Percentiles rank a stretch among this genome's conserved stretches.
phyloP scores from a whole-genome alignment of 2,888 invertebrate genomes.

The Monoplex corrugatus region DNA sequence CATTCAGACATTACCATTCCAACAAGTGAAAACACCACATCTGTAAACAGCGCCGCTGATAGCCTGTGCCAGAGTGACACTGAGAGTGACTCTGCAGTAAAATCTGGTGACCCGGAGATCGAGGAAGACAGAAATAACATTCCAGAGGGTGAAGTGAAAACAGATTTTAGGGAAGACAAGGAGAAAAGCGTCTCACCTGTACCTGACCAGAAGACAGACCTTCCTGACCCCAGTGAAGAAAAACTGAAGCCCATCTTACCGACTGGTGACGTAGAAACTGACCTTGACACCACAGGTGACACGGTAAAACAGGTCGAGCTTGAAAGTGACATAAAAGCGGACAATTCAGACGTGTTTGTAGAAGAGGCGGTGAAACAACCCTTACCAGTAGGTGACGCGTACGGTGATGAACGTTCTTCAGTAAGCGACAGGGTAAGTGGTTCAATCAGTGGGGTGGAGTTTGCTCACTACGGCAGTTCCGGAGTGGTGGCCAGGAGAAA shows the following conservation, averaged over 20 bases:
- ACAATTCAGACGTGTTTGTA: not conserved
- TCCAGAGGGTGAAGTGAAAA: not conserved
- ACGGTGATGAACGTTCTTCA: not conserved
- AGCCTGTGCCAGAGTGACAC: not conserved
- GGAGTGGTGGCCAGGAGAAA: conserved; percentile 39
- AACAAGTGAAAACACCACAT: conserved; percentile 9
- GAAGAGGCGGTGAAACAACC: not conserved
- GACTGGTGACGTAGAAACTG: not conserved
- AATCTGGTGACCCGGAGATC: not conserved
- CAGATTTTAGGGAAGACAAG: not conserved
- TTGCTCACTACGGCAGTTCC: conserved; percentile 39
- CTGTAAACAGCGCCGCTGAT: not conserved
- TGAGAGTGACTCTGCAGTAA: conserved; percentile 2
- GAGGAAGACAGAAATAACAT: not conserved
- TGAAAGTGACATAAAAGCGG: not conserved
- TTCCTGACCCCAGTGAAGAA: not conserved
- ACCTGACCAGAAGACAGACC: not conserved
- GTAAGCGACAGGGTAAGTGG: conserved; percentile 41
- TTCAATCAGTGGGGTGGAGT: conserved; percentile 23
- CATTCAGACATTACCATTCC: not conserved
- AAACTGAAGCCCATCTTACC: not conserved
- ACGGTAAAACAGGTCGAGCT: not conserved
- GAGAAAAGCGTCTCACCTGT: no score
- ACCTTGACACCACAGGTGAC: not conserved
- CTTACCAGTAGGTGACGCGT: not conserved